A percentile compares a stretch with the other conserved stretches of the same genome.
These are phyloP conservation scores for Drosophila cognata DNA, from an alignment of 2,888 invertebrate species.

Conservation along the genomic window DNA sequence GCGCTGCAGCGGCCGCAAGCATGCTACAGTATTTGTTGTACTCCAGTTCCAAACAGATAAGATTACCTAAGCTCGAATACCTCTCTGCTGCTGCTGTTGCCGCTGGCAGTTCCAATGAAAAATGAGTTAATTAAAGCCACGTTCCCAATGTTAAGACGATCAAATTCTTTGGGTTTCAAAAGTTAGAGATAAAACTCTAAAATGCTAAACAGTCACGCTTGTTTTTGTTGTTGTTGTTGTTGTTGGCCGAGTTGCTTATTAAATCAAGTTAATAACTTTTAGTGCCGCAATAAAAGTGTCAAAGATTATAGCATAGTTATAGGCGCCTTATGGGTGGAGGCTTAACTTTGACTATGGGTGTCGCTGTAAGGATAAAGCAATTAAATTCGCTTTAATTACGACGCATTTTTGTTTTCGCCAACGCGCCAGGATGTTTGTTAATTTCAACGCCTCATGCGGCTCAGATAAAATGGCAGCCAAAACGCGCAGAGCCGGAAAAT, in stretches of 20 bases:
- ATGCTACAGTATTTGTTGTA: constrained; percentile 39
- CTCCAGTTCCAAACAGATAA: constrained; percentile 57
- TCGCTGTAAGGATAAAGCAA: constrained; percentile 65
- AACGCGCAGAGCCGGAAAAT: constrained; percentile 78
- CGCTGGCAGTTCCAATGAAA: constrained; percentile 81
- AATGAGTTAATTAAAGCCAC: constrained; percentile 84
- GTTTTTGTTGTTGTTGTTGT: constrained; percentile 26
- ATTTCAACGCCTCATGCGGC: constrained; percentile 78
- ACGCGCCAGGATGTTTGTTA: constrained; percentile 69
- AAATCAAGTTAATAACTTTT: constrained; percentile 84
- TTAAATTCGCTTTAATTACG: constrained; percentile 80
- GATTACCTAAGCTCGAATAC: constrained; percentile 56
- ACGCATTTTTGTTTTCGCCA: constrained; percentile 62
- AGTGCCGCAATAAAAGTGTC: constrained; percentile 83
- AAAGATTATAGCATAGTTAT: constrained; percentile 82
- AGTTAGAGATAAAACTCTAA: constrained; percentile 64
- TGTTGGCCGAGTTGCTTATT: constrained; percentile 75
- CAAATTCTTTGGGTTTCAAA: constrained; percentile 70
- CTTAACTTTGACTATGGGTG: not conserved
- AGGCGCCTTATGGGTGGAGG: constrained; percentile 28
- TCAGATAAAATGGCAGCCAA: constrained; percentile 73
- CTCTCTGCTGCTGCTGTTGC: constrained; percentile 28
- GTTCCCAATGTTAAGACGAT: constrained; percentile 69
- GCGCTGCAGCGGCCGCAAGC: constrained; percentile 49
- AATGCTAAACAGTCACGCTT: constrained; percentile 64